A percentile compares a stretch with the other conserved stretches of the same genome.
phyloP scores from a whole-genome alignment of 2,113 vertebrate genomes.

The Psilopogon haemacephalus region DNA sequence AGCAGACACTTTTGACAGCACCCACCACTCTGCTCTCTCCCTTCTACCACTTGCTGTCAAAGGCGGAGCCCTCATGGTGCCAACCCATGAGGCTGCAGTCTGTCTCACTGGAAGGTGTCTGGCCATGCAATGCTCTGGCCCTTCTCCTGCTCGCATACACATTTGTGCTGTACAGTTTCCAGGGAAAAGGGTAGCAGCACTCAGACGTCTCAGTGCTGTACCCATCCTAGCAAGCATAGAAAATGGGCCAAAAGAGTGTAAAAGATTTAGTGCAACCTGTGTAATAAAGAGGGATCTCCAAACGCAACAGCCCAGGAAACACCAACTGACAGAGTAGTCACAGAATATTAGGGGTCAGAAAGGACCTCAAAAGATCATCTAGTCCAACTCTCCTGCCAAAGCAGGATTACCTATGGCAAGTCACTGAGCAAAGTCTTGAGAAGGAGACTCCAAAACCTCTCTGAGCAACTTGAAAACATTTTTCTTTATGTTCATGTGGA shows the following conservation, averaged over 20 bases:
- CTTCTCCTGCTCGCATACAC: neutral
- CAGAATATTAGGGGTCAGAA: no score
- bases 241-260: neutral
- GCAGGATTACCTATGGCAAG: no score
- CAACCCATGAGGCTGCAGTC: no score
- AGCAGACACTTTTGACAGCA: neutral
- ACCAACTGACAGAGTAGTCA: neutral
- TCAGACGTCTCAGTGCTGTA: rapidly evolving
- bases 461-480: no score
- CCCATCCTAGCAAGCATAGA: neutral
- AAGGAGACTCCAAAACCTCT: no score
- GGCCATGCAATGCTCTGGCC: neutral
- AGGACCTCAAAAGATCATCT: no score
- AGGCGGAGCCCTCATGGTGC: neutral
- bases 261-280: neutral
- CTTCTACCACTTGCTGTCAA: no score
- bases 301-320: neutral
- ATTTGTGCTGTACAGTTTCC: rapidly evolving
- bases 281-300: neutral
- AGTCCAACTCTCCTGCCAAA: no score
- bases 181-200: neutral
- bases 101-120: neutral
- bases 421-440: no score
- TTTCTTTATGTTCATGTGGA: no score
- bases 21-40: neutral